Conservation (phyloP, 23 tunicate species). For the Halocynthia aurantium region DNA sequence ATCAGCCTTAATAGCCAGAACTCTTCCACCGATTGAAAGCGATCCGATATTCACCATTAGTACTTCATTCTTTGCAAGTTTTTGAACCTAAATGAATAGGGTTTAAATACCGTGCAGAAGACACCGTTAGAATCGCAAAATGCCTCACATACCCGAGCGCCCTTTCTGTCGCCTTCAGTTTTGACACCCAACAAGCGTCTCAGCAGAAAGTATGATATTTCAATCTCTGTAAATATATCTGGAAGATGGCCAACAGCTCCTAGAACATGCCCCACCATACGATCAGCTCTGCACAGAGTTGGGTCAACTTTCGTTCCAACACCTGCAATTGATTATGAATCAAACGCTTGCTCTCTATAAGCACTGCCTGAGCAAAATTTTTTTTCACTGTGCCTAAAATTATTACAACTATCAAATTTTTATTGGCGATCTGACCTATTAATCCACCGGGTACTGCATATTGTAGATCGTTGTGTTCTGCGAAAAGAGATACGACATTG, state of each 20-base stretch:
- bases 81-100: slow-evolving; percentile 55
- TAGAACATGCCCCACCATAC: slow-evolving; percentile 96
- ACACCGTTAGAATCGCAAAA: background rate
- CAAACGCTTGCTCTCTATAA: too few relatives aligned
- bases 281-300: slow-evolving; percentile 87
- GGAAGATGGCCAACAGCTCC: slow-evolving; percentile 92
- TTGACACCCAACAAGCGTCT: slow-evolving; percentile 88
- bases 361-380: too few relatives aligned
- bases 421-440: slow-evolving; percentile 31
- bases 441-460: slow-evolving; percentile 99
- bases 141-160: slow-evolving; percentile 51
- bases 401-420: background rate
- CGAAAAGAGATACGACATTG: slow-evolving; percentile 76
- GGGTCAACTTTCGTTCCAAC: slow-evolving; percentile 99
- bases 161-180: slow-evolving; percentile 95
- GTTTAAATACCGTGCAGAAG: background rate
- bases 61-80: slow-evolving; percentile 85
- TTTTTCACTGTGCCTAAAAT: too few relatives aligned
- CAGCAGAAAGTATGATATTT: slow-evolving; percentile 83
- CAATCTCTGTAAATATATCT: slow-evolving; percentile 91
- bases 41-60: slow-evolving; percentile 98
- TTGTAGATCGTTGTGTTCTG: slow-evolving; percentile 90
- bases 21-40: slow-evolving; percentile 90
- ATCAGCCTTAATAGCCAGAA: slow-evolving; percentile 89
- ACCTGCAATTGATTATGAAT: slow-evolving; percentile 17